Base-by-base conservation (phyloP, 2,888 invertebrate species). In the Stenichneumon culpator region DNA sequence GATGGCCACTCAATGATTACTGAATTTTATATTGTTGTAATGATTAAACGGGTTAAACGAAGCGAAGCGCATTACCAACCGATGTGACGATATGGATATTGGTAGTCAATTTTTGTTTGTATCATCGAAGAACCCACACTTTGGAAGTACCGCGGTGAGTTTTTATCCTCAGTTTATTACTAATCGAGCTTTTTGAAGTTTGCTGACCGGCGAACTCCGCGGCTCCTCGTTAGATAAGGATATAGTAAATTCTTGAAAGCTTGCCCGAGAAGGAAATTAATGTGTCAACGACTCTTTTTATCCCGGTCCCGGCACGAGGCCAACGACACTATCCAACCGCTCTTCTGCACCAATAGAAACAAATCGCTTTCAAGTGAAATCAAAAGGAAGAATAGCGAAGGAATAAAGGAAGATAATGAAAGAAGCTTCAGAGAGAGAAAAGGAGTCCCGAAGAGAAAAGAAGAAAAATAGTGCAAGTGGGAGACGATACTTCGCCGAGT, bases 401-500 rank as follows among this genome's bases (percentile, higher is more conserved):
- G 77, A 74, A 82, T 82, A 79, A 82, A 83, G 70, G 67, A 47
- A 82, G 68, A 87, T 86, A 87, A 84, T 81, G 83, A 84, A 78
- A 68, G 70, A 54, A 74, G 50, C 50, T 36, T 50, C 22, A 72
- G 14, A 39, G 36, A 32, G 57, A 68, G 25, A 60, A 50, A 54
- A 79, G 74, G 78, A 52, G 86, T 60, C 83, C 32, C 74, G 73
- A 73, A 57, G 54, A 65, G n/a, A 28, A 70, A 44, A 75, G 60
- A 85, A 69, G 50, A 22, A 69, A 68, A 60, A 57, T 60, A 74
- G 73, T 39, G 11, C 28, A 52, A 74, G 68, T 75, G 67, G 84
- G 86, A 79, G 82, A 83, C 75, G 86, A 74, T 87, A 86, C 87
- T 87, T 87, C 70, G 77, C 19, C 47, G 79, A 60, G 87, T 80